These are phyloP conservation scores for Lypha dubia DNA, from an alignment of 2,888 invertebrate species.

Conservation along the genomic window DNA sequence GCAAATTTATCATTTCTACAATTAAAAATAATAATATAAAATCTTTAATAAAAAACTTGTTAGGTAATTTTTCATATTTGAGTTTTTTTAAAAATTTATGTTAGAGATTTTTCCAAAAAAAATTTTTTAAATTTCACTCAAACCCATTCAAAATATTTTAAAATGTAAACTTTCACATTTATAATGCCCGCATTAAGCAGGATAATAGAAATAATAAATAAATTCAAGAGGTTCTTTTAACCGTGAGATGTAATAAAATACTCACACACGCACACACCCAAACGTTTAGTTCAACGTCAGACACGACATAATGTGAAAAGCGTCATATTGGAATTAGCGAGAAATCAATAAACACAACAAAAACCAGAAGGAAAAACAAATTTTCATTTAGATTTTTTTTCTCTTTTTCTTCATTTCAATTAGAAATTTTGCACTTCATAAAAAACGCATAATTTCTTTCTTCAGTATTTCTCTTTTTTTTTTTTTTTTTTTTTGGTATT, in stretches of 20 bases:
- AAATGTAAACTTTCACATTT: too few species aligned
- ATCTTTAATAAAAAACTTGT: too few species aligned
- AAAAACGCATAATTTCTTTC: constrained; percentile 38
- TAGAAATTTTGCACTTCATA: constrained; percentile 48
- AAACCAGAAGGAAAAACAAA: background rate
- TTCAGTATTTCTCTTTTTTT: background rate
- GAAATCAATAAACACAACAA: constrained; percentile 56
- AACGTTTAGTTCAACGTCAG: background rate
- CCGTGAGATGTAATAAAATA: background rate
- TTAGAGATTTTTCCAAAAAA: too few species aligned
- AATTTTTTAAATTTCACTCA: background rate
- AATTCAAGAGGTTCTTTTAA: background rate
- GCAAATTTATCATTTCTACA: too few species aligned
- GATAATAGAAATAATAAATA: too few species aligned
- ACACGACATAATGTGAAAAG: background rate
- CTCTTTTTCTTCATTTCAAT: constrained; percentile 19
- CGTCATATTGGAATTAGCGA: constrained; percentile 19
- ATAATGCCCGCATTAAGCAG: too few species aligned
- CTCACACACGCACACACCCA: too few species aligned
- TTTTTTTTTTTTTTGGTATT: background rate
- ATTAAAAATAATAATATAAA: too few species aligned
- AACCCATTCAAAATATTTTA: too few species aligned
- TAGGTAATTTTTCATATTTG: too few species aligned
- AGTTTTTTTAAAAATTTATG: too few species aligned
- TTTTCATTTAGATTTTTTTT: constrained; percentile 22